Evolutionary conservation across 1,140 invertebrate species (phyloP).

Genomic region (Dreissena rostriformis): DNA sequence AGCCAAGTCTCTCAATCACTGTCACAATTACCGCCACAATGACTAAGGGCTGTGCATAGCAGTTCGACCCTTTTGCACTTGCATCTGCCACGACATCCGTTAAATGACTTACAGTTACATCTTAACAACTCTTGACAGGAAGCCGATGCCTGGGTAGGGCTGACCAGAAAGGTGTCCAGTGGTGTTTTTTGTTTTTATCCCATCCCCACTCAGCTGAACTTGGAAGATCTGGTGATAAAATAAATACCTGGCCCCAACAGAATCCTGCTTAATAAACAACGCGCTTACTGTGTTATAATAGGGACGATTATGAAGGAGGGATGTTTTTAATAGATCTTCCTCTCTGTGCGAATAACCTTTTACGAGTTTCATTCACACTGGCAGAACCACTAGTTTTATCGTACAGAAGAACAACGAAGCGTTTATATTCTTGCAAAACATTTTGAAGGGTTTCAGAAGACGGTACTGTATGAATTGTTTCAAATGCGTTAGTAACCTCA

Average conservation of each 20-base stretch:
- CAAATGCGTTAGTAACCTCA: slow-evolving; percentile 10
- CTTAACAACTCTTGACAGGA: slow-evolving; percentile 8
- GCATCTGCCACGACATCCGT: not conserved
- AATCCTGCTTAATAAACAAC: not conserved
- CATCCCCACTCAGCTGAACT: slow-evolving; percentile 6
- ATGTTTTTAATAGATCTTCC: slow-evolving; percentile 13
- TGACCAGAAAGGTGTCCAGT: slow-evolving; percentile 27
- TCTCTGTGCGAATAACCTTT: slow-evolving; percentile 19
- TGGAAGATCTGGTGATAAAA: not conserved
- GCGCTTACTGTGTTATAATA: not conserved
- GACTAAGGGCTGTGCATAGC: slow-evolving; percentile 15
- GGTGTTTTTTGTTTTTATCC: not conserved
- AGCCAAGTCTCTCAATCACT: too few relatives aligned
- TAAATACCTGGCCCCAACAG: not conserved
- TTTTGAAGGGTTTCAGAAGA: not conserved
- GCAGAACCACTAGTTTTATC: not conserved
- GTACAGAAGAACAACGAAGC: slow-evolving; percentile 15
- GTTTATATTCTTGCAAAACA: not conserved
- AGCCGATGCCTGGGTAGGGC: not conserved
- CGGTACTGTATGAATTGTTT: not conserved
- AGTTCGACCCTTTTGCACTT: slow-evolving; percentile 23
- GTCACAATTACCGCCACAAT: too few relatives aligned
- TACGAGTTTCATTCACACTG: not conserved
- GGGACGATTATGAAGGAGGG: not conserved
- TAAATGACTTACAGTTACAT: slow-evolving; percentile 10